Conservation (phyloP, 2,113 vertebrate species). For the Oreotrochilus melanogaster region DNA sequence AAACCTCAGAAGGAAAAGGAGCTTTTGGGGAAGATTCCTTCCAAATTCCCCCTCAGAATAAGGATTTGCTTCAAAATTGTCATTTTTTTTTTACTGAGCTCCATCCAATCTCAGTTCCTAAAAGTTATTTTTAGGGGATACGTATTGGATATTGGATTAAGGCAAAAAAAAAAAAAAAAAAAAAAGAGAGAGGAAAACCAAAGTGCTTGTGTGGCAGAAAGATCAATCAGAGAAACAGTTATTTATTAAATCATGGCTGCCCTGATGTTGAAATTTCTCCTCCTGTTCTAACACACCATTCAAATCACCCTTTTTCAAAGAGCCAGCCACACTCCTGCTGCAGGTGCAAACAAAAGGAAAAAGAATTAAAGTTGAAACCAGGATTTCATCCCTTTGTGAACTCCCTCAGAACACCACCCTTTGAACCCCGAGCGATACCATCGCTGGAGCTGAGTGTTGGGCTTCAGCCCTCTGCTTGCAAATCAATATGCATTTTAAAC, state of each 20-base stretch:
- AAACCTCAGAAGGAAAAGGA: background rate
- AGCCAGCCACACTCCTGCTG: background rate
- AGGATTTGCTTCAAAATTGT: background rate
- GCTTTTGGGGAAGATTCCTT: background rate
- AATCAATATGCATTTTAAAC: slow-evolving; percentile 27
- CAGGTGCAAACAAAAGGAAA: slow-evolving; percentile 25
- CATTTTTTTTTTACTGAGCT: background rate
- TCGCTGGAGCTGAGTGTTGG: background rate
- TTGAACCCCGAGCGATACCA: background rate
- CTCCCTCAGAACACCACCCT: background rate
- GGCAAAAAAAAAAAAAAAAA: too few species aligned
- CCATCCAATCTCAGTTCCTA: background rate
- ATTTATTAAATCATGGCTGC: background rate
- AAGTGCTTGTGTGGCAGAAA: background rate
- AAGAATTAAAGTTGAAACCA: background rate
- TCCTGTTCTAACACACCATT: background rate
- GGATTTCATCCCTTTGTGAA: background rate
- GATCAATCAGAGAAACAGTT: background rate
- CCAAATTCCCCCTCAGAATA: background rate
- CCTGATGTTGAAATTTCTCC: background rate
- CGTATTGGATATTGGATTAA: background rate
- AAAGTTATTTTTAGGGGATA: background rate
- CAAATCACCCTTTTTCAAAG: slow-evolving; percentile 2
- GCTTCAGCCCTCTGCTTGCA: slow-evolving; percentile 2
- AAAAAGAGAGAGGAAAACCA: background rate